Conservation (phyloP, 2,888 invertebrate genomes). For the Trichopoda pennipes region DNA sequence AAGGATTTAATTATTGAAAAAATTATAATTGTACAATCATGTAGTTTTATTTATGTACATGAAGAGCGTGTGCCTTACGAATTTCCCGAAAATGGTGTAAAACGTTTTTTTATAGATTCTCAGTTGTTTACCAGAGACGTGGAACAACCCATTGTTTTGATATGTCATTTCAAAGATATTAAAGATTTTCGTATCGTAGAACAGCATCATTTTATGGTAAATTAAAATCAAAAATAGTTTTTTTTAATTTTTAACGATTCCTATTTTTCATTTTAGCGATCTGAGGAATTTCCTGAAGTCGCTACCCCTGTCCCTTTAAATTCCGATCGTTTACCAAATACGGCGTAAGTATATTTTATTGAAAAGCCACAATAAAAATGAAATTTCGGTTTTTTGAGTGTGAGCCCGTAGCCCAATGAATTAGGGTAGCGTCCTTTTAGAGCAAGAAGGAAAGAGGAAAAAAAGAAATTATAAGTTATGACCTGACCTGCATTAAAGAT, state of each 20-base stretch:
- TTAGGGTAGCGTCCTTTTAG: no score
- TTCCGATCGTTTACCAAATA: conserved; percentile 71
- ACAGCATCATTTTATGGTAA: conserved; percentile 78
- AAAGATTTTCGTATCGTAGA: conserved; percentile 72
- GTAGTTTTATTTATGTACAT: conserved; percentile 75
- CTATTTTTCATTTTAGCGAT: conserved; percentile 62
- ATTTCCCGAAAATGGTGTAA: conserved; percentile 67
- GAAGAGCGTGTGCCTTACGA: conserved; percentile 73
- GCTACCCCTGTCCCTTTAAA: conserved; percentile 72
- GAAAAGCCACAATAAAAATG: no score
- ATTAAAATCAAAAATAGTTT: conserved; percentile 40
- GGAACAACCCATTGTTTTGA: conserved; percentile 77
- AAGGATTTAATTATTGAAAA: conserved; percentile 75
- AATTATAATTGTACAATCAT: conserved; percentile 76
- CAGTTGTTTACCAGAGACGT: conserved; percentile 75
- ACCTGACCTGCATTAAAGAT: no score
- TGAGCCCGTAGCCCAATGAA: no score
- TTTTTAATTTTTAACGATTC: neutral
- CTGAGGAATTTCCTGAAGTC: conserved; percentile 73
- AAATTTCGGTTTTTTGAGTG: no score
- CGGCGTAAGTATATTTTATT: conserved; percentile 44
- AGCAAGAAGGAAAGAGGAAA: no score
- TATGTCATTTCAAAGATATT: conserved; percentile 70
- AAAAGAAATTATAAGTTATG: no score
- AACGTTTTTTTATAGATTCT: conserved; percentile 76